Evolutionary conservation across 2,888 invertebrate genomes (phyloP).

Genomic region (Lumbricus terrestris): DNA sequence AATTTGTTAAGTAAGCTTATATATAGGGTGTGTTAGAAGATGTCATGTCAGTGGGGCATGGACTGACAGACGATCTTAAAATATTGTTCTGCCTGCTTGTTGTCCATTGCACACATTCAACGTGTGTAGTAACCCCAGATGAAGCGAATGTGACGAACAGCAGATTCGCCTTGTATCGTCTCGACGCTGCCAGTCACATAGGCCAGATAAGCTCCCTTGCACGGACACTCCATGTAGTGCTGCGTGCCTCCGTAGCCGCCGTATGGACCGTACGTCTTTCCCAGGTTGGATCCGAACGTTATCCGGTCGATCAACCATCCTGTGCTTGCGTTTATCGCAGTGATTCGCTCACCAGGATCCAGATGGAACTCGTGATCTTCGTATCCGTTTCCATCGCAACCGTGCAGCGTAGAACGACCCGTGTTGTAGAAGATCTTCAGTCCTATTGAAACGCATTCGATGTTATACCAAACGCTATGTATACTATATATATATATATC

Average conservation of each 20-base stretch:
- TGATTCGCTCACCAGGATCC: neutral
- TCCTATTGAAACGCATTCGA: too few relatives aligned
- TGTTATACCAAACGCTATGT: neutral
- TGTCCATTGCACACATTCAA: neutral
- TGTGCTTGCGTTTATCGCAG: neutral
- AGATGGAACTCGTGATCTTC: neutral
- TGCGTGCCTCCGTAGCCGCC: neutral
- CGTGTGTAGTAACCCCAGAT: neutral
- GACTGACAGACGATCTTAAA: too few relatives aligned
- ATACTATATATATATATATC: neutral
- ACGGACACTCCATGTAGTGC: neutral
- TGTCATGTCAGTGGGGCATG: too few relatives aligned
- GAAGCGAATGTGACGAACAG: slow-evolving; percentile 16
- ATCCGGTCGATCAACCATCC: neutral
- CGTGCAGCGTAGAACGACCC: neutral
- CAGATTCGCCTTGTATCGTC: neutral
- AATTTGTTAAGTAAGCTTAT: too few relatives aligned
- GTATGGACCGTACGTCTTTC: neutral
- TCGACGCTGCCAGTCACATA: slow-evolving; percentile 12
- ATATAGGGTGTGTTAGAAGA: too few relatives aligned
- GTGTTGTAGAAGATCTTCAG: neutral
- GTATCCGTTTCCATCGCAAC: neutral
- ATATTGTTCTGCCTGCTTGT: neutral
- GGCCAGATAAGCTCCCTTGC: slow-evolving; percentile 16
- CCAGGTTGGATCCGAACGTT: neutral